phyloP scores from a whole-genome alignment of 2,888 invertebrate species.

The Aspidiotus destructor region DNA sequence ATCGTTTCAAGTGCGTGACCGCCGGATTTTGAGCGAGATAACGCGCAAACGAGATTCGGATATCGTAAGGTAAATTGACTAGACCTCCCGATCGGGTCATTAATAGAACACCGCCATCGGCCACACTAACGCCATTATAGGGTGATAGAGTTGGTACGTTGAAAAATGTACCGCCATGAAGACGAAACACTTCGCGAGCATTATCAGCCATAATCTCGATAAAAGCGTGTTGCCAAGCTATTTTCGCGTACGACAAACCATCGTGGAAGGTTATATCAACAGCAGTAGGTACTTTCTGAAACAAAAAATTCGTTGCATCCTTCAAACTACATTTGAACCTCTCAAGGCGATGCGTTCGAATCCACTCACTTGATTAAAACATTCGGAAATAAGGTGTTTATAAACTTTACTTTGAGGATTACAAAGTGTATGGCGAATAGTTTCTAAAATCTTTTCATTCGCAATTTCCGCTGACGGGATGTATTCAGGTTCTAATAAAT shows the following conservation, averaged over 20 bases:
- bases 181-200: slow-evolving; percentile 38
- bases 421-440: slow-evolving; percentile 67
- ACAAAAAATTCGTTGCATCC: slow-evolving; percentile 14
- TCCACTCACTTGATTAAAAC: slow-evolving; percentile 46
- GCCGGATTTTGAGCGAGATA: slow-evolving; percentile 67
- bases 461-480: slow-evolving; percentile 80
- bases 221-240: slow-evolving; percentile 30
- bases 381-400: slow-evolving; percentile 56
- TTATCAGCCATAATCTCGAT: slow-evolving; percentile 34
- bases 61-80: slow-evolving; percentile 74
- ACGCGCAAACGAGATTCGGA: slow-evolving; percentile 68
- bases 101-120: slow-evolving; percentile 57
- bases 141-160: slow-evolving; percentile 74
- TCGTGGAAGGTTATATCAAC: slow-evolving; percentile 77
- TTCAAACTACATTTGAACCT: neutral
- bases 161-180: slow-evolving; percentile 70
- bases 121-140: slow-evolving; percentile 48
- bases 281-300: slow-evolving; percentile 50
- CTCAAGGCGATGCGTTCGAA: neutral
- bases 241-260: slow-evolving; percentile 35
- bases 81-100: slow-evolving; percentile 77
- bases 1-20: slow-evolving; percentile 68
- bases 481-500: slow-evolving; percentile 68
- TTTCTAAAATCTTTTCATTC: slow-evolving; percentile 71
- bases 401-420: slow-evolving; percentile 72